Evolutionary conservation across 2,888 invertebrate species (phyloP), one percentile per base, ranked within the genome.

Genomic region (Steinernema hermaphroditum): DNA sequence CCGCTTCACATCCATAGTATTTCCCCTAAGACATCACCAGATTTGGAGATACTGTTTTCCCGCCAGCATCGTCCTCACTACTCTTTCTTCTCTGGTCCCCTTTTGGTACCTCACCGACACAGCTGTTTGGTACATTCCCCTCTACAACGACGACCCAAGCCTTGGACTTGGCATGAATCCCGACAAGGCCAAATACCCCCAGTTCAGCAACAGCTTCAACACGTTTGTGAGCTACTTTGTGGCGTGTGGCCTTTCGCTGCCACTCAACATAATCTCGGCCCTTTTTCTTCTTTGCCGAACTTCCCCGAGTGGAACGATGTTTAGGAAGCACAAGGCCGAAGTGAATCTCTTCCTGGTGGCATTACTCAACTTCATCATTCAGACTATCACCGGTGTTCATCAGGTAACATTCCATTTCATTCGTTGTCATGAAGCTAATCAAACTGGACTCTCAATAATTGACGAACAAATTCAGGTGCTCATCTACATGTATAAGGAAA

Each of bases 201-300:
- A 24, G 1, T 62, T 34, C 32, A 62, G 62, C 62, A 62, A 62
- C 62, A 62, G 62, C 29, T 62, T 32, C 32, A 62, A 62, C 34
- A 32, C 16, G 62, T 16, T 32, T 32, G 32, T 62, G 16, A 32
- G 32, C 14, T 32, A 34, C 62, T 32, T 62, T 16, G 29, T 62
- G 27, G 29, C 32, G 1, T 62, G 62, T 16, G 32, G 9, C 62
- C 6, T 62, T 1, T 62, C 32, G 32, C 62, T 62, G 12, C 32
- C 32, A 16, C 32, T 62, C 16, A 62, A 62, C 62, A 32, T 32
- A 8, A 27, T 62, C 62, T 22, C 62, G 16, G 29, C 32, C 2
- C 32, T 62, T 8, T 62, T 62, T 16, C 32, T 62, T 1, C 32
- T 62, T 16, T 6, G 16, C 16, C 62, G 32, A 29, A 32, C 62